Evolutionary conservation across 2,888 invertebrate species (phyloP), one percentile per base, ranked within the genome.

Genomic region (Phragmatobia fuliginosa): DNA sequence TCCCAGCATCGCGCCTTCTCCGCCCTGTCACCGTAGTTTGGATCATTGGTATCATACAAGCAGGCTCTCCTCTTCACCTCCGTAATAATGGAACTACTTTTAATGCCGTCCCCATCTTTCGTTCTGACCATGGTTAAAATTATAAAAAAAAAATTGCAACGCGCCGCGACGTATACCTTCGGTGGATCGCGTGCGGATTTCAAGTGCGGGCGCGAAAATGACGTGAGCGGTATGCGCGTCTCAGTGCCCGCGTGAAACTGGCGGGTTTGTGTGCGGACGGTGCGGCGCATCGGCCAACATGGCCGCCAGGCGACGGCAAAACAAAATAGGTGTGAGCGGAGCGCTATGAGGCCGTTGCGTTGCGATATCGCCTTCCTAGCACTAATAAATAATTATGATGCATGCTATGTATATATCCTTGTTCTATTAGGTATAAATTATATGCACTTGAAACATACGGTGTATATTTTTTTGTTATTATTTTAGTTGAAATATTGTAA

Each of bases 1-100:
- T 94, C 93, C 95, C 95, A 95, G 82, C 91, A 91, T 76, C 91
- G 85, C 77, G 89, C 88, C 91, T 95, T 95, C 87, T 92, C 94
- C 49, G 91, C 88, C 77, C 94, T 87, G 75, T 95, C 95, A 7
- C 94, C 92, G 79, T 95, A 94, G 77, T 89, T 91, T 45, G 88
- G 83, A 78, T 94, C 91, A 74, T 94, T 94, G 38, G 92, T 91
- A 74, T 95, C 95, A 80, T 90, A 95, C 66, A 95, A 78, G 66
- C 95, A 94, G 62, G 93, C 89, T 74, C 94, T 85, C 71, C 88
- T 93, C 82, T 93, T 91, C 74, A 95, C 94, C 83, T 94, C 94
- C 2, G 90, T 80, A 56, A 95, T 90, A 73, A 95, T 94, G 67
- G 88, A 75, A 78, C 88, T 90, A 79, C 94, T 94, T 74, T 94